Evolutionary conservation across 2,797 vertebrate species (phyloP), one percentile per base, ranked within the genome.

Genomic region (Cossypha caffra): DNA sequence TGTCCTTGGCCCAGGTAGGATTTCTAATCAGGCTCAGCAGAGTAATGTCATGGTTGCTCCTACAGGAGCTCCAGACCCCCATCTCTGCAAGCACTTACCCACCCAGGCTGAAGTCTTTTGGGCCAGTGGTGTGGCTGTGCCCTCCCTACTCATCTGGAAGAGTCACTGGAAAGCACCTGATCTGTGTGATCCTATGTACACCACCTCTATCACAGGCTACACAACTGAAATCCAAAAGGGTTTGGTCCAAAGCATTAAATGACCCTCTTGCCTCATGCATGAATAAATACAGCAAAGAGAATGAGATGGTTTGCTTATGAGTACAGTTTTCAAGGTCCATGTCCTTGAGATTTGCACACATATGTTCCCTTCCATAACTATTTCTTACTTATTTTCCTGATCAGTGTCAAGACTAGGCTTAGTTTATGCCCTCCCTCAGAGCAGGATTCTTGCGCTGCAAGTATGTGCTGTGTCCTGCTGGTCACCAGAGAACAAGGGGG

Each of bases 1-100:
- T 78, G 38, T 47, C 48, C 26, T 81, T 86, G 68, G 7, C 69
- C 24, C 28, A n/a, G n/a, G 10, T 2, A 45, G 50, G 35, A 38
- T 37, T 84, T 48, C 25, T 48, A 38, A 15, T 13, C 2, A 2
- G 26, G 28, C 16, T 72, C 31, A 61, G 35, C 47, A 61, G 35
- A 50, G 16, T 62, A 47, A 38, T 0, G 0, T 31, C 14, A 3
- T 40, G 20, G 43, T 51, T 5, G 1, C 21, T 68, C 59, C 59
- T 4, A 26, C 16, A 51, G 48, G 24, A 91, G 12, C 18, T 72
- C 28, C 29, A 42, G 66, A 28, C 2, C 14, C 43, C 35, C 4
- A 3, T 33, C 11, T 45, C 37, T 66, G 26, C 17, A 50, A 66
- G 17, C 15, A 12, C 28, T 74, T 26, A 26, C 4, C 38, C 31